Conservation (phyloP, 2,113 vertebrate genomes). For the Fulmarus glacialis region DNA sequence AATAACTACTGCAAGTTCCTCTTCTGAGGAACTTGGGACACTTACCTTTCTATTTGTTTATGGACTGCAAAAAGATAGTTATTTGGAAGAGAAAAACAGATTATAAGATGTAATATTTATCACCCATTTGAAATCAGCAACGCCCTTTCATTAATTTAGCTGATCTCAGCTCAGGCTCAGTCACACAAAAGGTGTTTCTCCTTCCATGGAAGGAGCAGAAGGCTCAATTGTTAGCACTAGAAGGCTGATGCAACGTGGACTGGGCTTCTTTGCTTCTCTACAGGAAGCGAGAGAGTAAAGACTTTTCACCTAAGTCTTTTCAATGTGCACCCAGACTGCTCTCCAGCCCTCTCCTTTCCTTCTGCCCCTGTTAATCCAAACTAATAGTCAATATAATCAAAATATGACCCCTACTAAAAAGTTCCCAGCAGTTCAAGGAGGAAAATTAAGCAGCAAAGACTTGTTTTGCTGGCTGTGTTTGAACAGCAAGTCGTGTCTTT, state of each 20-base stretch:
- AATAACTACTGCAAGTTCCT: no score
- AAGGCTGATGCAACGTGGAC: not conserved
- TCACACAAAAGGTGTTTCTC: not conserved
- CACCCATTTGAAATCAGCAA: not conserved
- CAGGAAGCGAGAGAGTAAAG: not conserved
- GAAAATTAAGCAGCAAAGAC: not conserved
- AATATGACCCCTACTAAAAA: not conserved
- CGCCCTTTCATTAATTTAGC: not conserved
- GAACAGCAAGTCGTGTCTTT: not conserved
- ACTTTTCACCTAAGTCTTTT: not conserved
- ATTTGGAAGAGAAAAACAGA: no score
- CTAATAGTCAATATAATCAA: not conserved
- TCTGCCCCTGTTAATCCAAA: not conserved
- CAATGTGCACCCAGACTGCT: not conserved
- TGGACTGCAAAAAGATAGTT: no score
- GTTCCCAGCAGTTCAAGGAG: not conserved
- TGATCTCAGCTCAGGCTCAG: not conserved
- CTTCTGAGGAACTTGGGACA: no score
- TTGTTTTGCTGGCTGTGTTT: not conserved
- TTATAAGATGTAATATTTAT: no score
- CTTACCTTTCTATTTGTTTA: no score
- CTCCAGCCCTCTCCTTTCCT: not conserved
- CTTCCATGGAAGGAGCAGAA: not conserved
- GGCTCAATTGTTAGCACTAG: not conserved
- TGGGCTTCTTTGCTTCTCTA: not conserved